Evolutionary conservation across 2,113 vertebrate genomes (phyloP).

Genomic region (Tringa solitaria): DNA sequence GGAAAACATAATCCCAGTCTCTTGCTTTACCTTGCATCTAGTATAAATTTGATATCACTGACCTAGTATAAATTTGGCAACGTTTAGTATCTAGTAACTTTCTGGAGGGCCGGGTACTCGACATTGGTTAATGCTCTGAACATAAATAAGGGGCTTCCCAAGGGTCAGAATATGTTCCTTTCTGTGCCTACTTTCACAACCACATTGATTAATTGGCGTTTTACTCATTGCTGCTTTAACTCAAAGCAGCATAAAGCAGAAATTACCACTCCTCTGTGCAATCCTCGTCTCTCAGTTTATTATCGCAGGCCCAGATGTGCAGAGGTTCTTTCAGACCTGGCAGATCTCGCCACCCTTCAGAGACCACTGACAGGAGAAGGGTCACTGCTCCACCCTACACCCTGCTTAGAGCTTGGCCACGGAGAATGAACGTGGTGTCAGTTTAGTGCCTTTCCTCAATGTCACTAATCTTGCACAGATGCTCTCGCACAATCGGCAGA

Average conservation of each 20-base stretch:
- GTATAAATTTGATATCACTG: neutral
- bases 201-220: neutral
- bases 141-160: neutral
- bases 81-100: neutral
- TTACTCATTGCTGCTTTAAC: neutral
- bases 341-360: neutral
- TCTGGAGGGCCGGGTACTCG: rapidly evolving
- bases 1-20: neutral
- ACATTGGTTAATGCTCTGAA: neutral
- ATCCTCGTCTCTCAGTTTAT: neutral
- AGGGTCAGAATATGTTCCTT: neutral
- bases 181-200: neutral
- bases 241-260: neutral
- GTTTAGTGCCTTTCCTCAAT: slow-evolving; percentile 7
- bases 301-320: rapidly evolving
- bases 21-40: neutral
- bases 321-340: neutral
- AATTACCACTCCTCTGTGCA: neutral
- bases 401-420: rapidly evolving
- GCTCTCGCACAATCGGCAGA: slow-evolving; percentile 10
- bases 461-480: neutral
- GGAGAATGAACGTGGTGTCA: neutral
- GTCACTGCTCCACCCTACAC: neutral
- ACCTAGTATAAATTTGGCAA: neutral
- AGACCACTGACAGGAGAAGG: neutral